Evolutionary conservation across 2,888 invertebrate species (phyloP).

Genomic region (Nebria brevicollis): DNA sequence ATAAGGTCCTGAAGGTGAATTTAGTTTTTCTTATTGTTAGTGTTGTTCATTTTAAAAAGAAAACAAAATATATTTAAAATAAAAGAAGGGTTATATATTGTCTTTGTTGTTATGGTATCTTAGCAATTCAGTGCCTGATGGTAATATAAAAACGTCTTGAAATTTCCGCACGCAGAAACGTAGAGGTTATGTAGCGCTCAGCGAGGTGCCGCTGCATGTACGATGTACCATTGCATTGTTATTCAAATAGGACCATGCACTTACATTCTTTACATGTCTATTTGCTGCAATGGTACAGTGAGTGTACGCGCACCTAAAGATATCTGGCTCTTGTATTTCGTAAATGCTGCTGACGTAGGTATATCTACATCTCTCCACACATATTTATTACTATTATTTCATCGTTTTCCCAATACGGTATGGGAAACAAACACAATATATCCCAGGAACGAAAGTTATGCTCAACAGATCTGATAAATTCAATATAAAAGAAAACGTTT

Average conservation of each 20-base stretch:
- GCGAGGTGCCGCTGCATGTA: conserved; percentile 34
- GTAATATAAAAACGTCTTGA: conserved; percentile 27
- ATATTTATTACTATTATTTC: neutral
- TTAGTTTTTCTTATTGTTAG: too few species aligned
- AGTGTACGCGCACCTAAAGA: neutral
- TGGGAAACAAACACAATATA: neutral
- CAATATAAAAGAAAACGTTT: too few species aligned
- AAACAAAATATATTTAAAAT: neutral
- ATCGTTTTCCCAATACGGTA: neutral
- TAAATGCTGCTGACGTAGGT: neutral
- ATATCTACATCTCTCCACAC: neutral
- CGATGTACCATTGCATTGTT: conserved; percentile 35
- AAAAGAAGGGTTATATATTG: neutral
- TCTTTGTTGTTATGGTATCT: neutral
- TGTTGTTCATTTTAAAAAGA: neutral
- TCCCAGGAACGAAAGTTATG: neutral
- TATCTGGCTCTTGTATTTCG: neutral
- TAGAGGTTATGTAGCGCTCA: conserved; percentile 14
- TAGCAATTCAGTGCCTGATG: neutral
- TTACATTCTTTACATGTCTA: conserved; percentile 41
- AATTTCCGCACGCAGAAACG: conserved; percentile 23
- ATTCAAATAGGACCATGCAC: conserved; percentile 34
- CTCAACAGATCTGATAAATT: neutral
- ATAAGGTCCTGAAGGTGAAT: too few species aligned
- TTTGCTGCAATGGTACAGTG: conserved; percentile 16